A percentile compares a stretch with the other conserved stretches of the same genome.
Evolutionary conservation across 2,888 invertebrate genomes (phyloP).

Genomic region (Microctonus hyperodae): DNA sequence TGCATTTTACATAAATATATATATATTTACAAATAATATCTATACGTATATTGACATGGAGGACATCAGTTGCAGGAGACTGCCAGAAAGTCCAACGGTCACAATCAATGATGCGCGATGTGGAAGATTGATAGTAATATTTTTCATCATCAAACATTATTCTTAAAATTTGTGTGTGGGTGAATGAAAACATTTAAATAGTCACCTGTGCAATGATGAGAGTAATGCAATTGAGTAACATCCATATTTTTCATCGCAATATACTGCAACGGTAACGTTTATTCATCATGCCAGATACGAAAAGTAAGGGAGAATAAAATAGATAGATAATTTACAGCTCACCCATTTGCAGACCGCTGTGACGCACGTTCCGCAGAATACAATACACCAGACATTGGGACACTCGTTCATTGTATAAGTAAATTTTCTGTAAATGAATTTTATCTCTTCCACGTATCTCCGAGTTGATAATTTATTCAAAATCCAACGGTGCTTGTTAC

Average conservation of each 20-base stretch:
- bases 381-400: neutral
- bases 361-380: neutral
- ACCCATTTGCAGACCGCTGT: neutral
- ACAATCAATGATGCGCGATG: slow-evolving; percentile 26
- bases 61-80: slow-evolving; percentile 10
- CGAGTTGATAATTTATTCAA: too few species aligned
- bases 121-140: slow-evolving; percentile 32
- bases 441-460: too few species aligned
- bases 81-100: slow-evolving; percentile 30
- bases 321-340: neutral
- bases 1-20: neutral
- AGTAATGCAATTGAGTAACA: neutral
- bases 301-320: neutral
- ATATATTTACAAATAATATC: neutral
- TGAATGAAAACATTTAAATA: slow-evolving; percentile 11
- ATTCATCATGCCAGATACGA: neutral
- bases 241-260: neutral
- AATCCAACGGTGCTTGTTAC: too few species aligned
- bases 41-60: neutral
- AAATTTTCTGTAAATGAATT: too few species aligned
- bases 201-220: neutral
- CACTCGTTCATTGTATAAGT: neutral
- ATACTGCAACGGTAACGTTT: neutral
- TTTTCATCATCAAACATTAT: neutral
- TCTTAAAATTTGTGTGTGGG: slow-evolving; percentile 26